Conservation (phyloP, 2,888 invertebrate species). For the Andrena marginata region DNA sequence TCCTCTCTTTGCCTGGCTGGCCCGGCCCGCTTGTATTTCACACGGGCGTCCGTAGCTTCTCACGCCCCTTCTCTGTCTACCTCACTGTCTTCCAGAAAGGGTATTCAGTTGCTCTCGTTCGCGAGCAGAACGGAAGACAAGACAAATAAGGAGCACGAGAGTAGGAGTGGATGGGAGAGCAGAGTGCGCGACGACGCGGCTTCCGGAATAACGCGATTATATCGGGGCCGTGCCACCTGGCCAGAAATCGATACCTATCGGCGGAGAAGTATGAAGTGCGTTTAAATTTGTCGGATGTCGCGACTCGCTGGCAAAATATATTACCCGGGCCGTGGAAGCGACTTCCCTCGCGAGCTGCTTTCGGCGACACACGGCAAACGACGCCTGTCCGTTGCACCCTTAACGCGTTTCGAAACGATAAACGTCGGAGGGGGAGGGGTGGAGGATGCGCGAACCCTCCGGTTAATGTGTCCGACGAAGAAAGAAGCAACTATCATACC, state of each 20-base stretch:
- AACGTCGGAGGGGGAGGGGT: neutral
- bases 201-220: slow-evolving; percentile 81
- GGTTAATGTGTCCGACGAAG: no score
- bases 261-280: slow-evolving; percentile 69
- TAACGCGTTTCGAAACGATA: neutral
- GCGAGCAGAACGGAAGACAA: slow-evolving; percentile 57
- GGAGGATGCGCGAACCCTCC: no score
- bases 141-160: slow-evolving; percentile 68
- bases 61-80: slow-evolving; percentile 22
- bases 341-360: slow-evolving; percentile 2
- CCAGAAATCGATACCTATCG: slow-evolving; percentile 79
- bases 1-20: neutral
- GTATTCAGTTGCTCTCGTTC: slow-evolving; percentile 53
- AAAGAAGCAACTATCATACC: neutral
- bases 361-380: neutral
- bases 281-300: slow-evolving; percentile 82
- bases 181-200: slow-evolving; percentile 70
- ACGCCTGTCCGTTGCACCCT: neutral
- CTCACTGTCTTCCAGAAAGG: slow-evolving; percentile 34
- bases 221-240: slow-evolving; percentile 61
- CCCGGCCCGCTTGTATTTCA: slow-evolving; percentile 59
- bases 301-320: slow-evolving; percentile 58
- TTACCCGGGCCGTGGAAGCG: neutral
- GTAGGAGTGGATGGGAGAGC: slow-evolving; percentile 29
- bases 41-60: slow-evolving; percentile 42